Conservation (phyloP, 2,797 vertebrate species). For the Typhlichthys eigenmanni region DNA sequence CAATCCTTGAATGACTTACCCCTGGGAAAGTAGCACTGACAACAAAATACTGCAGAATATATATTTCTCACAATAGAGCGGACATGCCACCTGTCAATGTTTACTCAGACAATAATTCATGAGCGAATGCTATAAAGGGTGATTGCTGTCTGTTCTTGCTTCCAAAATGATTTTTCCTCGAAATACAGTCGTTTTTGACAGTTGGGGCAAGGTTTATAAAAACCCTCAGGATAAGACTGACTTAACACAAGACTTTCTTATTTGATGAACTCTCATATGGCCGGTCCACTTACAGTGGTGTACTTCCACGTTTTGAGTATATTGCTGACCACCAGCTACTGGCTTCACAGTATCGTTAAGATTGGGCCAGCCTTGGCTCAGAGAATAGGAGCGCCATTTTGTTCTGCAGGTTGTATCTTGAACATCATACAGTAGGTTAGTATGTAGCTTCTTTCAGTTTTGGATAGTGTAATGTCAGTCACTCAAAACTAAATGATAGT, state of each 20-base stretch:
- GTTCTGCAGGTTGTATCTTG: no score
- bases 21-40: background rate
- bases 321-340: no score
- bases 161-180: background rate
- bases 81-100: background rate
- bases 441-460: no score
- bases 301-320: no score
- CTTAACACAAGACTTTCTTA: slow-evolving; percentile 17
- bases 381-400: no score
- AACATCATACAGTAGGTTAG: no score
- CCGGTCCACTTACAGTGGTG: background rate
- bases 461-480: no score
- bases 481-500: no score
- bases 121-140: background rate
- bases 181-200: slow-evolving; percentile 5
- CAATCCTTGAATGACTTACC: background rate
- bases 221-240: slow-evolving; percentile 19
- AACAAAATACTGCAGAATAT: background rate
- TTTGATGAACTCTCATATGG: background rate
- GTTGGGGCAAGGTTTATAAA: slow-evolving; percentile 6
- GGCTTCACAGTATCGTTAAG: no score
- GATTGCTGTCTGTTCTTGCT: slow-evolving; percentile 6
- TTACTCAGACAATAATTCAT: background rate
- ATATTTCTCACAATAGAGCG: background rate
- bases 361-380: no score